phyloP scores from a whole-genome alignment of 2,797 vertebrate genomes.

The Merluccius polli region DNA sequence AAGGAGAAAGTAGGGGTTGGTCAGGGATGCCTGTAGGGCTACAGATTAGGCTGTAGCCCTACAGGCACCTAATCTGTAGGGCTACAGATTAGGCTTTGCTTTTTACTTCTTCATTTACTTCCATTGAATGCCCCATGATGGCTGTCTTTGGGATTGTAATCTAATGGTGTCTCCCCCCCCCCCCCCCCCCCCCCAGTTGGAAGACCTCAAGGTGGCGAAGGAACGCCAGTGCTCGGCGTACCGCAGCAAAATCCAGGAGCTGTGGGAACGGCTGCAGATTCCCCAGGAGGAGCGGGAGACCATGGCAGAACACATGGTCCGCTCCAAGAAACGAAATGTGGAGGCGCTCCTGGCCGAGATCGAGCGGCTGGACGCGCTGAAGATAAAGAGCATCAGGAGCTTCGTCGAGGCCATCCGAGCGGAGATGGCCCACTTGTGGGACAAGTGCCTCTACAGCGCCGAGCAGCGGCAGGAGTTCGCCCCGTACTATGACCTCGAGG shows the following conservation, averaged over 20 bases:
- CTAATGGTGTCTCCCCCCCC: neutral
- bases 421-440: slow-evolving; percentile 83
- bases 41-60: too few relatives aligned
- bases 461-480: slow-evolving; percentile 79
- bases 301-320: slow-evolving; percentile 68
- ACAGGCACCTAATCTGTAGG: too few relatives aligned
- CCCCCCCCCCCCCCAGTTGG: slow-evolving; percentile 67
- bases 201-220: slow-evolving; percentile 72
- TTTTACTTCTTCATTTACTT: too few relatives aligned
- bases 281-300: slow-evolving; percentile 75
- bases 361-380: slow-evolving; percentile 78
- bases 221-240: slow-evolving; percentile 71
- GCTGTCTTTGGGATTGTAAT: neutral
- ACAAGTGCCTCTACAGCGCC: slow-evolving; percentile 83
- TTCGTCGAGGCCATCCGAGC: slow-evolving; percentile 75
- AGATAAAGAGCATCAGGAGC: slow-evolving; percentile 81
- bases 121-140: neutral
- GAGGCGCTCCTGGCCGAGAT: slow-evolving; percentile 79
- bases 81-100: too few relatives aligned
- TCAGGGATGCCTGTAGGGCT: too few relatives aligned
- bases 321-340: slow-evolving; percentile 72
- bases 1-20: too few relatives aligned
- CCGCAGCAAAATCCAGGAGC: slow-evolving; percentile 72
- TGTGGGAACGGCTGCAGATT: slow-evolving; percentile 86
- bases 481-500: slow-evolving; percentile 70